These are phyloP conservation scores for Margarornis squamiger DNA, from an alignment of 2,797 vertebrate species.

Conservation along the genomic window DNA sequence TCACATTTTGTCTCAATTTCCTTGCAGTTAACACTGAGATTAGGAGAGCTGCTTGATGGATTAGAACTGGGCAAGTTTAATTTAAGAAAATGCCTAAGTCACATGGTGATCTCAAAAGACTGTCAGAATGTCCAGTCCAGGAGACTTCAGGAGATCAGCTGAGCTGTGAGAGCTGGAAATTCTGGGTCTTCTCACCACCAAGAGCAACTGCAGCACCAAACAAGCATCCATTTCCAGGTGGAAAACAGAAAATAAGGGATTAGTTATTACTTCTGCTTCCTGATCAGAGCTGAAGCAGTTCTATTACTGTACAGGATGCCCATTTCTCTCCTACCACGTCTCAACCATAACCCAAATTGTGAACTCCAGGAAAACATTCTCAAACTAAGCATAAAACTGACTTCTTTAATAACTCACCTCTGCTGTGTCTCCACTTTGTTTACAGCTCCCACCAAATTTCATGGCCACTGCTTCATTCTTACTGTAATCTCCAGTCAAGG, in stretches of 20 bases:
- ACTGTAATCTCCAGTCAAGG: fast-evolving
- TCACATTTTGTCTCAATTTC: not conserved
- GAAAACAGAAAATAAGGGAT: not conserved
- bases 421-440: not conserved
- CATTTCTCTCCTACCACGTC: not conserved
- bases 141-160: not conserved
- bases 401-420: not conserved
- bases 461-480: not conserved
- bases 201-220: not conserved
- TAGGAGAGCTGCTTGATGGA: not conserved
- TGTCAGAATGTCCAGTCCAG: not conserved
- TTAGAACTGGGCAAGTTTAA: not conserved
- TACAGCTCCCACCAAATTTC: not conserved
- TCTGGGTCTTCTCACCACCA: not conserved
- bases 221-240: not conserved
- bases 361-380: not conserved
- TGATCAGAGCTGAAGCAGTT: not conserved
- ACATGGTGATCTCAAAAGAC: not conserved
- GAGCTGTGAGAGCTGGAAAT: not conserved
- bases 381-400: not conserved
- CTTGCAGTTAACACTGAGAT: not conserved
- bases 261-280: not conserved
- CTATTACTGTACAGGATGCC: fast-evolving
- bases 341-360: not conserved
- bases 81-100: not conserved